Base-by-base conservation (phyloP, 2,888 invertebrate genomes). In the Nymphalis c-album region DNA sequence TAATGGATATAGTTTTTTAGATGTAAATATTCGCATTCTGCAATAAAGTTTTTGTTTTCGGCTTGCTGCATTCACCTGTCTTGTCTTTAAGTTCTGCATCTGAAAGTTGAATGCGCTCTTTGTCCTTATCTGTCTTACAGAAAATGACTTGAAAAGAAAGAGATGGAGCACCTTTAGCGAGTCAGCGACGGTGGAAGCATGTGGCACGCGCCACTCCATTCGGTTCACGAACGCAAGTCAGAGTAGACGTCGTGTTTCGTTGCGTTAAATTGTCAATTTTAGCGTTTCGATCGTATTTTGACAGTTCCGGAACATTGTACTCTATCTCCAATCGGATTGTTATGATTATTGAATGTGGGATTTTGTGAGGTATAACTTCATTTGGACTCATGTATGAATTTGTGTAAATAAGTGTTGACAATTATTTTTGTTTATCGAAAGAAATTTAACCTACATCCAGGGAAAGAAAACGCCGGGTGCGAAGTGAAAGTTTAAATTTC, bases 141-240 rank as follows among this genome's bases (percentile, higher is more conserved):
- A 75, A 75, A 75, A 76, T 76, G 75, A 71, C 72, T 72, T 69
- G 64, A 59, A 48, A 84, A 85, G 88, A 91, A 85, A 90, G 91
- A 85, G 91, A 91, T 81, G 74, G 83, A 74, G 77, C 72, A 80
- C 80, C 79, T 81, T 81, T 71, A 76, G 75, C 64, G 53, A 60
- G 63, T 75, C 77, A 78, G 78, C 78, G 78, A 80, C 79, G 78
- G 81, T 77, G 79, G 77, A 76, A 85, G 81, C 89, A 86, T 89
- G 87, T 87, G 90, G 90, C 91, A 91, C 91, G 91, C 90, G 91
- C 86, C 85, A 82, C 84, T 84, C 57, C 90, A 92, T 91, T 91
- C 91, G 87, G 90, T 87, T 85, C 85, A 77, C 81, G 87, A 88
- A 82, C 87, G 85, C 75, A 78, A 80, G 70, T 75, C 79, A 74